These are phyloP conservation scores for Epistrophe eligans DNA, from an alignment of 2,888 invertebrate genomes.

Conservation along the genomic window DNA sequence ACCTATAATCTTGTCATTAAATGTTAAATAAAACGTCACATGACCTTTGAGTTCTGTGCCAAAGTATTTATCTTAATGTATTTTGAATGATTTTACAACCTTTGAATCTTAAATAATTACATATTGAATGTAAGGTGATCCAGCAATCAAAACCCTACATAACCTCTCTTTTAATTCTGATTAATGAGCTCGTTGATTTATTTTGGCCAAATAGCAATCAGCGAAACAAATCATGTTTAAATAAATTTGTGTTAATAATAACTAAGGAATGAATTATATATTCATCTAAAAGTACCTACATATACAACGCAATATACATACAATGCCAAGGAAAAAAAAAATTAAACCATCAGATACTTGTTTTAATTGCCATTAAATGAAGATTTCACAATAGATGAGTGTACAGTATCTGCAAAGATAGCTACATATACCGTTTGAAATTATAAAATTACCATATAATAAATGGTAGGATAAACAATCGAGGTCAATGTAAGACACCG, in stretches of 20 bases:
- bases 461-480: constrained; percentile 47
- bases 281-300: background rate
- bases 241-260: constrained; percentile 21
- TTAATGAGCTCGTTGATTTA: constrained; percentile 36
- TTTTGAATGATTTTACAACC: background rate
- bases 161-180: constrained; percentile 16
- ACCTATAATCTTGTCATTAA: background rate
- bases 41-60: background rate
- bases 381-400: constrained; percentile 41
- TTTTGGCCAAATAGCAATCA: constrained; percentile 40
- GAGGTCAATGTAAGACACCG: constrained; percentile 69
- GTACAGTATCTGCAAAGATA: background rate
- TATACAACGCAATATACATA: constrained; percentile 45
- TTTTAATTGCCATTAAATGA: constrained; percentile 66
- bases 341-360: constrained; percentile 6
- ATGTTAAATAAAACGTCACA: background rate
- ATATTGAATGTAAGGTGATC: background rate
- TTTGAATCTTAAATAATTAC: background rate
- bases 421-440: constrained; percentile 42
- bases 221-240: constrained; percentile 19
- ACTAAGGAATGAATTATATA: constrained; percentile 1
- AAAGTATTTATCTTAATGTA: background rate
- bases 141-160: background rate
- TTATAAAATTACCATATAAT: constrained; percentile 38
- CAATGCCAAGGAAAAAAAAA: constrained; percentile 50